Conservation (phyloP, 2,113 vertebrate genomes). For the Polyodon spathula region DNA sequence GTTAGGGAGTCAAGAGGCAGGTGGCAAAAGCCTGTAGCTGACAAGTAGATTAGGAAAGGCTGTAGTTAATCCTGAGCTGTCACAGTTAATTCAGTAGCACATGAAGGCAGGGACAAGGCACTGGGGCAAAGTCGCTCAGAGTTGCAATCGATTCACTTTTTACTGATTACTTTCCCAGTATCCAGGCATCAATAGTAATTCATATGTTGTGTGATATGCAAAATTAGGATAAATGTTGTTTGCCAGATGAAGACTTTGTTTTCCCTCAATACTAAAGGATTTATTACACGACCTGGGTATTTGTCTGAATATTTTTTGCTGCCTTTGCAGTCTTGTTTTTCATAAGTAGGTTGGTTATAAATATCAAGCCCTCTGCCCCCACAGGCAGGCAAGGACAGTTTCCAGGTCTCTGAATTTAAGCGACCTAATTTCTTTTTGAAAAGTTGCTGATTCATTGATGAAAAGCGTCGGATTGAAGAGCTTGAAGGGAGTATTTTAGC, state of each 20-base stretch:
- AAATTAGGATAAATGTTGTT: too few relatives aligned
- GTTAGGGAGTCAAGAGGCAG: conserved; percentile 13
- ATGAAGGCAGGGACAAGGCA: background rate
- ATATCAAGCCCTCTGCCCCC: conserved; percentile 45
- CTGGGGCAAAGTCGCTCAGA: too few relatives aligned
- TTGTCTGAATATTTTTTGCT: too few relatives aligned
- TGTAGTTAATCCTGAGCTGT: conserved; percentile 21
- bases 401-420: conserved; percentile 28
- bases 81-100: background rate
- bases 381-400: conserved; percentile 33
- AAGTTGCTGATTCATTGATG: conserved; percentile 2
- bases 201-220: too few relatives aligned
- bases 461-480: background rate
- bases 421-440: conserved; percentile 28
- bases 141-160: too few relatives aligned
- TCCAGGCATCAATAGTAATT: conserved; percentile 24
- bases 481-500: too few relatives aligned
- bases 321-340: conserved; percentile 36
- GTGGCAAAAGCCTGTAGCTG: conserved; percentile 31
- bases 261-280: too few relatives aligned
- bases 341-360: conserved; percentile 59
- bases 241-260: too few relatives aligned
- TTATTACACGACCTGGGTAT: too few relatives aligned
- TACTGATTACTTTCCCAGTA: too few relatives aligned
- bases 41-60: conserved; percentile 31